A percentile compares a stretch with the other conserved stretches of the same genome.
Conservation (phyloP, 2,113 vertebrate genomes). For the Takifugu flavidus region DNA sequence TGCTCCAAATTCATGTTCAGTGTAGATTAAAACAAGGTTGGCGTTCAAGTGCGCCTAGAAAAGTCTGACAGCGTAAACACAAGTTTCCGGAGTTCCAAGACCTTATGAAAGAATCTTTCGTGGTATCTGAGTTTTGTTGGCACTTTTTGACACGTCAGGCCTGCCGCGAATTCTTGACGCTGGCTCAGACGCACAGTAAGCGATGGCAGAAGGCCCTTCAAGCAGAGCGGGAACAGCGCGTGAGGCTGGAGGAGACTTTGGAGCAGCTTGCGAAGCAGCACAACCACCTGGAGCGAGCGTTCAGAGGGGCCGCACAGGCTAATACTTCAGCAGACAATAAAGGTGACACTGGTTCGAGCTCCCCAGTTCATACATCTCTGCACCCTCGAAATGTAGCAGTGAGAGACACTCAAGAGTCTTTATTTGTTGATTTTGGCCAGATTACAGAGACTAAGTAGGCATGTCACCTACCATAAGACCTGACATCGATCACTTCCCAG, state of each 20-base stretch:
- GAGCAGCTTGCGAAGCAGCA: conserved; percentile 97
- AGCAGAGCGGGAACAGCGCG: conserved; percentile 88
- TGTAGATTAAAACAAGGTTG: conserved; percentile 69
- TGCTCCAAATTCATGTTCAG: conserved; percentile 72
- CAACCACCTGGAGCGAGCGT: conserved; percentile 93
- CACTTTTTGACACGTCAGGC: conserved; percentile 65
- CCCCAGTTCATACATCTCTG: not conserved
- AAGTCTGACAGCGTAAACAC: not conserved
- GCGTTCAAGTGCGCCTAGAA: not conserved
- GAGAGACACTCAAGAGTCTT: no score
- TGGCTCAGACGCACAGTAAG: conserved; percentile 91
- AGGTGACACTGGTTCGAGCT: conserved; percentile 64
- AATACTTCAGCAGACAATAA: conserved; percentile 75
- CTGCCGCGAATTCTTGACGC: conserved; percentile 87
- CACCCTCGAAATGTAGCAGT: no score
- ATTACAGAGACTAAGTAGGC: no score
- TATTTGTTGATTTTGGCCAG: no score
- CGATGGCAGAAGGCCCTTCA: conserved; percentile 95
- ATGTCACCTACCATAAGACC: no score
- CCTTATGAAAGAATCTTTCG: not conserved
- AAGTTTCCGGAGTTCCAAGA: no score
- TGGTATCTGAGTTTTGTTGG: not conserved
- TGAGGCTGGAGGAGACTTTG: conserved; percentile 91
- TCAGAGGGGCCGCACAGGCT: conserved; percentile 79
- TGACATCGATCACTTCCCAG: no score